Evolutionary conservation across 2,113 vertebrate species (phyloP), one percentile per base, ranked within the genome.

Genomic region (Hippotragus niger): DNA sequence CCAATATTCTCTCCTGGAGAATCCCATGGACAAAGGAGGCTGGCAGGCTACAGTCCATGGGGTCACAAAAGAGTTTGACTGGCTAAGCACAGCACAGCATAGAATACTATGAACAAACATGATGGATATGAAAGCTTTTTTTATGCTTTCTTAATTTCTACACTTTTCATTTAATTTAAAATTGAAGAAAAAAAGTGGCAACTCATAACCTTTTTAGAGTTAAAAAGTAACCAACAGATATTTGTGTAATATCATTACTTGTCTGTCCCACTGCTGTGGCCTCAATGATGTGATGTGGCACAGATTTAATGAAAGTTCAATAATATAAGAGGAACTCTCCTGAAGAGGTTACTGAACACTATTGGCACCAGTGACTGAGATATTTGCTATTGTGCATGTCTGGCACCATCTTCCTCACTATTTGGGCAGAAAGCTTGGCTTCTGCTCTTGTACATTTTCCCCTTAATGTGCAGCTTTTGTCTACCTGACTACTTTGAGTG

Each of bases 111-210:
- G 71, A 80, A 90, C 36, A 87, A 95, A 74, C 6, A 31, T 31
- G 33, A 47, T 9, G 4, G 14, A 45, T 76, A 87, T 17, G 14
- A 87, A 82, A 90, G 17, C 45, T 62, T 36, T 45, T 45, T 29
- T 74, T 91, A 57, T 62, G 14, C 15, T 92, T 87, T 64, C 27
- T 62, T 33, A 43, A 64, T 5, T 84, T 84, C 19, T 19, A 50
- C 52, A 74, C 88, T 96, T 96, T 60, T 78, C 45, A 87, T 4
- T 74, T 90, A 86, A 81, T 90, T 85, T 86, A 81, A 29, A 96
- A 71, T 23, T 74, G 5, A 31, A 88, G 81, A 9, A 27, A 78
- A 43, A 64, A 78, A 84, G 21, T 25, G 47, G 9, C 23, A 92
- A 74, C 89, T 92, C 23, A 81, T 90, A 36, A 62, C 36, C 19